A percentile compares a stretch with the other conserved stretches of the same genome.
phyloP scores from a whole-genome alignment of 2,113 vertebrate species.

The Daboia siamensis region DNA sequence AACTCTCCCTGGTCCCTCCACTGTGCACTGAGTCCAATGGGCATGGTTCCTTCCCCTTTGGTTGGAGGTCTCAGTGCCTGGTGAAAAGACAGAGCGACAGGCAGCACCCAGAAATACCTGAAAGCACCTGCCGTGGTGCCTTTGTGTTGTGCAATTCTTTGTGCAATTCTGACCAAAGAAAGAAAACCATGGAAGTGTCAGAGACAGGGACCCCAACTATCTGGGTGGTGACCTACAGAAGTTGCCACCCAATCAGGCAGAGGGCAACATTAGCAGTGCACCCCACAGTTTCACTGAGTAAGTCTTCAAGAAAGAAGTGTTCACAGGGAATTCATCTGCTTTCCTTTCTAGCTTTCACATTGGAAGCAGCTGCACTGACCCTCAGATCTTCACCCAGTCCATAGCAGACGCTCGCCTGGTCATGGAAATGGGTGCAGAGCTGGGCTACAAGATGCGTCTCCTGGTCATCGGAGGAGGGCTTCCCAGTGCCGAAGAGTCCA shows the following conservation, averaged over 20 bases:
- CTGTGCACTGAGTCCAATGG: neutral
- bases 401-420: conserved; percentile 69
- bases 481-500: conserved; percentile 61
- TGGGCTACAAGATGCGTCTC: conserved; percentile 71
- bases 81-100: neutral
- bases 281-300: no score
- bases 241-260: neutral
- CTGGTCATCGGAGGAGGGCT: conserved; percentile 75
- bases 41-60: no score
- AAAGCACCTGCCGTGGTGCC: neutral
- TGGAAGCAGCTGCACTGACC: conserved; percentile 60
- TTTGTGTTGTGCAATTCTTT: no score
- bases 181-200: neutral
- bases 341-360: conserved; percentile 70
- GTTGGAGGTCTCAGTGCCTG: neutral
- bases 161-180: neutral
- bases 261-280: neutral
- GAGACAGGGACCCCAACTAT: neutral
- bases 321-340: neutral
- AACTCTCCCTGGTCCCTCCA: no score
- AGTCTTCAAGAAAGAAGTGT: neutral
- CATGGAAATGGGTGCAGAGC: conserved; percentile 71
- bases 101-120: neutral
- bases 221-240: neutral
- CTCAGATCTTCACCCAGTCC: conserved; percentile 58